Conservation (phyloP, 2,797 vertebrate genomes). For the Lepus oiostolus region DNA sequence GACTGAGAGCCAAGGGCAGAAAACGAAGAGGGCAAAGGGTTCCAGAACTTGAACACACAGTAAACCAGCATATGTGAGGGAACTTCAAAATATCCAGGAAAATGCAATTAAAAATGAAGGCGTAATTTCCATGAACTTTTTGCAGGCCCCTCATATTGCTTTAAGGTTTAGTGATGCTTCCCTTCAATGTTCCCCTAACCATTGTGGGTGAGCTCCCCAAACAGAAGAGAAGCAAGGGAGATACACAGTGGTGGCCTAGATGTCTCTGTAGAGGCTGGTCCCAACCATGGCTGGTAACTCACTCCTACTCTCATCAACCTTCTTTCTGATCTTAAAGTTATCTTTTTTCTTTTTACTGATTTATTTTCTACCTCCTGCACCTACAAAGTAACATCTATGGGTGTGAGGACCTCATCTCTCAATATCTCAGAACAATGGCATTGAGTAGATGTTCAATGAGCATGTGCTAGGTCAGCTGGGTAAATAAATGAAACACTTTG, state of each 20-base stretch:
- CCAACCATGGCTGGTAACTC: neutral
- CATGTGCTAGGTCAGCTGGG: neutral
- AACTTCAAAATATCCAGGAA: too few species aligned
- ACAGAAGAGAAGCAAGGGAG: neutral
- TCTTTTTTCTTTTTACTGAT: neutral
- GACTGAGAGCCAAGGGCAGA: neutral
- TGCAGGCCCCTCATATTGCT: neutral
- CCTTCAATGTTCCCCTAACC: neutral
- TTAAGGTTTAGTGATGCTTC: neutral
- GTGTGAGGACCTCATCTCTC: neutral
- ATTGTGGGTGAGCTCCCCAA: neutral
- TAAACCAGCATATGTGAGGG: neutral
- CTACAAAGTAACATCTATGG: neutral
- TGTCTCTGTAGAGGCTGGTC: rapidly evolving
- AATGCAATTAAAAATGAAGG: too few species aligned
- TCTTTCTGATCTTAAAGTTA: neutral
- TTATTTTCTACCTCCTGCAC: neutral
- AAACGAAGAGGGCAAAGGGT: neutral
- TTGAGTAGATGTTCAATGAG: neutral
- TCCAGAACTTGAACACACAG: neutral
- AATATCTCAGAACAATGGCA: neutral
- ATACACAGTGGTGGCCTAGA: neutral
- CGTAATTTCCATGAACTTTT: too few species aligned
- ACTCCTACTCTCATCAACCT: neutral
- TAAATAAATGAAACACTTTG: neutral